These are phyloP conservation scores for Philhelius pedissequus DNA, from an alignment of 2,888 invertebrate species.

Conservation along the genomic window DNA sequence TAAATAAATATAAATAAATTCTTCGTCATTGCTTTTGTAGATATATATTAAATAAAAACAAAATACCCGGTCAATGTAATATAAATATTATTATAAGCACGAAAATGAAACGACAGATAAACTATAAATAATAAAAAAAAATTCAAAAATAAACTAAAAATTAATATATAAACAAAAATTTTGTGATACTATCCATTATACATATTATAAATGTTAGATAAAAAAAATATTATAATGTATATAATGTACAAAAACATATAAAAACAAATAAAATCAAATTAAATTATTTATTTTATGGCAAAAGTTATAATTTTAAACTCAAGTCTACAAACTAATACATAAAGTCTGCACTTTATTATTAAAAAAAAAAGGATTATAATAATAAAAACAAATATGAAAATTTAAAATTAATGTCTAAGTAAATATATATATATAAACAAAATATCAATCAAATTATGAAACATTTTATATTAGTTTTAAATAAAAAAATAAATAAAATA, in stretches of 20 bases:
- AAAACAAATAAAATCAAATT: conserved; percentile 52
- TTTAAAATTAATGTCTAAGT: not conserved
- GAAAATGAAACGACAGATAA: conserved; percentile 56
- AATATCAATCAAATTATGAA: conserved; percentile 54
- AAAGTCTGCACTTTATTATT: conserved; percentile 40
- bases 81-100: conserved; percentile 26
- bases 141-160: not conserved
- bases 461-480: conserved; percentile 21
- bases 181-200: conserved; percentile 70
- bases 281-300: conserved; percentile 62
- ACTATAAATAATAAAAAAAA: conserved; percentile 3
- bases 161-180: conserved; percentile 65
- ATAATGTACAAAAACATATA: conserved; percentile 37
- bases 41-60: conserved; percentile 1
- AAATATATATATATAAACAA: conserved; percentile 9
- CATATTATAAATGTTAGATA: conserved; percentile 66
- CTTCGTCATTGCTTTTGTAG: conserved; percentile 48
- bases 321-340: not conserved
- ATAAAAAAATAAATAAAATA: not conserved
- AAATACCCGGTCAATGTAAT: conserved; percentile 46
- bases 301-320: conserved; percentile 24
- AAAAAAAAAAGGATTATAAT: not conserved
- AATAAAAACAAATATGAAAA: conserved; percentile 12
- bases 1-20: not conserved
- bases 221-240: conserved; percentile 25